Conservation (phyloP, 2,113 vertebrate species). For the Gopherus evgoodei region DNA sequence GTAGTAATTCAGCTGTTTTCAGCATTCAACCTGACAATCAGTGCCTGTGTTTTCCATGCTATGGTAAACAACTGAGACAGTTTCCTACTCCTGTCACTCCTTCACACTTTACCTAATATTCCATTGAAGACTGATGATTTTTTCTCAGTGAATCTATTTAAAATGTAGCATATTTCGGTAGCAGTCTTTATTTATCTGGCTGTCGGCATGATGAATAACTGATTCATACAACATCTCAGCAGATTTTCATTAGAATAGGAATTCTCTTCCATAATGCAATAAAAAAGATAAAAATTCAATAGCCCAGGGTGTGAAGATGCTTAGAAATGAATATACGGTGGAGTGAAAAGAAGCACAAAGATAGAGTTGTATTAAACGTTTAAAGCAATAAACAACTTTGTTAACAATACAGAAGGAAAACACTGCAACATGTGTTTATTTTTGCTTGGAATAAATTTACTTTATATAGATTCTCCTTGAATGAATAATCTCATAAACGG, state of each 20-base stretch:
- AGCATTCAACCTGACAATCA: background rate
- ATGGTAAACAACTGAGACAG: background rate
- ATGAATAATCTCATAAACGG: background rate
- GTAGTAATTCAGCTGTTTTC: background rate
- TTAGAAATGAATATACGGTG: background rate
- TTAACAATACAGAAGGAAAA: background rate
- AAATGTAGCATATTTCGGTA: background rate
- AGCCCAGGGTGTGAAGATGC: accelerated
- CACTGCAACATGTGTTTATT: background rate
- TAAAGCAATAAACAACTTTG: background rate
- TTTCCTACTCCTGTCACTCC: background rate
- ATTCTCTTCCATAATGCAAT: background rate
- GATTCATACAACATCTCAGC: background rate
- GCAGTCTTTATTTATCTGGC: background rate
- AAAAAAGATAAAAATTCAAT: background rate
- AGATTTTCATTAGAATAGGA: background rate
- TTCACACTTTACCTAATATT: background rate
- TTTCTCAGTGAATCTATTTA: background rate
- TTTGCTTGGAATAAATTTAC: background rate
- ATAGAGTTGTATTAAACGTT: background rate
- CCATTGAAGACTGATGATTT: background rate
- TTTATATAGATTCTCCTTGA: background rate
- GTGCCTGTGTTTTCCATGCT: background rate
- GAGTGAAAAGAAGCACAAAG: background rate
- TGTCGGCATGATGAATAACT: background rate